Conservation (phyloP, 2,888 invertebrate species). For the Amphipoea lucens region DNA sequence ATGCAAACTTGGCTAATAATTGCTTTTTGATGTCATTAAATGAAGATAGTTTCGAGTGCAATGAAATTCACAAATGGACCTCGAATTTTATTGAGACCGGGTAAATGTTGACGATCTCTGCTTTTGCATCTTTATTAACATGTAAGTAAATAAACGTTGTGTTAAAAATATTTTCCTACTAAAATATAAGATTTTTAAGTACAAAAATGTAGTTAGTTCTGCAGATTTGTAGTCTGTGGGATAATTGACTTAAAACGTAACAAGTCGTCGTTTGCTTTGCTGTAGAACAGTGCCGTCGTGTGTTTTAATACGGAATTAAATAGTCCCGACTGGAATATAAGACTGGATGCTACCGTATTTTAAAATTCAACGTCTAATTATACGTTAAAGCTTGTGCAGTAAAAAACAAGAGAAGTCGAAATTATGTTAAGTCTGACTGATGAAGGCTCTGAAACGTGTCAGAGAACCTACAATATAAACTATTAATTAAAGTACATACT, state of each 20-base stretch:
- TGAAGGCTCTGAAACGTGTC: background rate
- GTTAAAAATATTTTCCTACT: constrained; percentile 6
- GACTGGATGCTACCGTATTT: constrained; percentile 16
- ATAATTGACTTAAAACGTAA: constrained; percentile 80
- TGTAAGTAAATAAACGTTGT: background rate
- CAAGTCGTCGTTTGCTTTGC: constrained; percentile 79
- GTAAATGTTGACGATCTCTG: constrained; percentile 26
- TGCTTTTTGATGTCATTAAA: constrained; percentile 61
- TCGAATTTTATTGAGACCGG: constrained; percentile 29
- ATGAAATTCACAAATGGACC: constrained; percentile 36
- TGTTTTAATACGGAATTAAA: constrained; percentile 75
- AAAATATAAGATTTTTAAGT: background rate
- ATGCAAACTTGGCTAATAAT: constrained; percentile 65
- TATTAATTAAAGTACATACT: background rate
- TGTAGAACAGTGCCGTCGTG: constrained; percentile 72
- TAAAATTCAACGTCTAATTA: constrained; percentile 10
- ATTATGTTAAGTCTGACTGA: background rate
- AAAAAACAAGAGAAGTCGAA: background rate
- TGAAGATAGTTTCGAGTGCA: constrained; percentile 47
- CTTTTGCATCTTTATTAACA: background rate
- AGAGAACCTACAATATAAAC: background rate
- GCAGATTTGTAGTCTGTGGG: constrained; percentile 64
- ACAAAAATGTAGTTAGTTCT: constrained; percentile 56
- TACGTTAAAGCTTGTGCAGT: background rate
- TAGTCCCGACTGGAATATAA: constrained; percentile 48